These are phyloP conservation scores for Numida meleagris DNA, from an alignment of 2,113 vertebrate genomes.

Conservation along the genomic window DNA sequence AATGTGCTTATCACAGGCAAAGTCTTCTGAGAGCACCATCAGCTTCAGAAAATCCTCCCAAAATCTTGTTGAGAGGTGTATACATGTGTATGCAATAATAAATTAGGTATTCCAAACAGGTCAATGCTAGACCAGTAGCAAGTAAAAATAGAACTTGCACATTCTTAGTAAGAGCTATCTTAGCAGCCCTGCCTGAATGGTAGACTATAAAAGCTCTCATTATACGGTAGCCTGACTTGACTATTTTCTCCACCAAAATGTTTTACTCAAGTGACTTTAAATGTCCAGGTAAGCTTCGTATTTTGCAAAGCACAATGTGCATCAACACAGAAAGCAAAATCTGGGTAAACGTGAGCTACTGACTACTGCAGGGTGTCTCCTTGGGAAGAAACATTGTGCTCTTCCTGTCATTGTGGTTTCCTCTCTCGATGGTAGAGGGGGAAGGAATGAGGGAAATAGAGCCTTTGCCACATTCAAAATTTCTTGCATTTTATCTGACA, in stretches of 20 bases:
- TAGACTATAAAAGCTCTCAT: neutral
- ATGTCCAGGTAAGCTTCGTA: neutral
- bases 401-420: conserved; percentile 25
- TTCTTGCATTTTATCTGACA: conserved; percentile 5
- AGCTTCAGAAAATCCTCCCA: neutral
- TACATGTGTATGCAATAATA: neutral
- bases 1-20: neutral
- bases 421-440: neutral
- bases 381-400: neutral
- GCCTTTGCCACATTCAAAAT: neutral
- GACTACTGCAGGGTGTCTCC: neutral
- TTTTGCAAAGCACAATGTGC: neutral
- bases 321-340: neutral
- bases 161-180: conserved; percentile 1
- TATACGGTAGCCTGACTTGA: neutral
- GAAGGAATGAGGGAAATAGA: neutral
- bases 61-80: neutral
- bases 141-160: conserved; percentile 31
- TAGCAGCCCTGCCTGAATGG: neutral
- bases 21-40: neutral
- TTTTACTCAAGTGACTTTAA: neutral
- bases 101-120: neutral
- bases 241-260: neutral
- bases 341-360: neutral
- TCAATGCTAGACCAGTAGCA: neutral